A percentile compares a stretch with the other conserved stretches of the same genome.
phyloP scores from a whole-genome alignment of 2,797 vertebrate genomes.

The Semotilus atromaculatus region DNA sequence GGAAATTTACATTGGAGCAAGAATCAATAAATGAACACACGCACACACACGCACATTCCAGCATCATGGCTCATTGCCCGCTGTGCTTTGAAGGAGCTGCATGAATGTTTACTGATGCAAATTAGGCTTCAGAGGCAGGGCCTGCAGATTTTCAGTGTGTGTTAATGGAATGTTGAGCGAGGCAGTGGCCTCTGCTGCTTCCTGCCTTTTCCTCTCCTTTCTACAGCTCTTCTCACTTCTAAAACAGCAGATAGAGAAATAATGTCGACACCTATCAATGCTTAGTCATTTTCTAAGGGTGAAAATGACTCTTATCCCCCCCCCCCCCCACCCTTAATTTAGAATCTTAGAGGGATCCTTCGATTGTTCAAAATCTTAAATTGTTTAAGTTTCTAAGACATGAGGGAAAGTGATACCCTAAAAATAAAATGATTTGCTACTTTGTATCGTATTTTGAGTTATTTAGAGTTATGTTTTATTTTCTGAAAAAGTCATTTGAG shows the following conservation, averaged over 20 bases:
- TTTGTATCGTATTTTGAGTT: too few relatives aligned
- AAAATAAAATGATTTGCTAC: not conserved
- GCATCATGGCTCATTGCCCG: conserved; percentile 69
- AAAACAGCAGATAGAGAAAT: not conserved
- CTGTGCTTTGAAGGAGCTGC: conserved; percentile 74
- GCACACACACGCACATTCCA: conserved; percentile 63
- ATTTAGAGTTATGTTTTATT: too few relatives aligned
- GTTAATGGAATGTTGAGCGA: conserved; percentile 66
- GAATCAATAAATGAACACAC: conserved; percentile 35
- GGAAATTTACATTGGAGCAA: conserved; percentile 26
- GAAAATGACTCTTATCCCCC: too few relatives aligned
- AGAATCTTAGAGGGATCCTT: not conserved
- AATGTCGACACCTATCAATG: not conserved
- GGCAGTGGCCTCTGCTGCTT: conserved; percentile 61
- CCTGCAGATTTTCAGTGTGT: conserved; percentile 73
- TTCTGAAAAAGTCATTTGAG: not conserved
- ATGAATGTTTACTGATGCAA: conserved; percentile 81
- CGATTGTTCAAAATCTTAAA: not conserved
- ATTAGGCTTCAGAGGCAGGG: conserved; percentile 70
- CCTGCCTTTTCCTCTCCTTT: conserved; percentile 28
- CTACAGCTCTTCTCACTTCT: not conserved
- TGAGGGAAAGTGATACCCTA: not conserved
- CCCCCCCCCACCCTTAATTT: not conserved
- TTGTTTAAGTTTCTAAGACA: not conserved
- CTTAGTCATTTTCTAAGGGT: not conserved